Evolutionary conservation across 1,140 invertebrate genomes (phyloP), one percentile per base, ranked within the genome.

Genomic region (Drosophila funebris): DNA sequence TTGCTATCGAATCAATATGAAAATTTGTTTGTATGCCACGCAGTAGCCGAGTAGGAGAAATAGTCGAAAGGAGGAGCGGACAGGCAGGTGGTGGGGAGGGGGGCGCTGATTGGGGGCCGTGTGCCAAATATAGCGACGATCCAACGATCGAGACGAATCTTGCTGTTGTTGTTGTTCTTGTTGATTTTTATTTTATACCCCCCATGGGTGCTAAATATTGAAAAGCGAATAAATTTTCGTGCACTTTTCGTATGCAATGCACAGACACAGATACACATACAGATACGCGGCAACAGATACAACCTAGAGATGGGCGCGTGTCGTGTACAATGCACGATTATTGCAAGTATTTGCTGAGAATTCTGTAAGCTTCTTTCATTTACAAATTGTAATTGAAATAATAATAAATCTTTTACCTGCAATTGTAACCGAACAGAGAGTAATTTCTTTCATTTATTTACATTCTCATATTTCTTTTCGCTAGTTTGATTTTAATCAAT

Each of bases 121-220:
- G 41, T 33, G 61, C 70, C 70, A 73, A 73, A 73, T 73, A 73
- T 73, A 73, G 64, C 46, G 29, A 39, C 63, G 54, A 63, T 54
- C 64, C 54, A 39, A 61, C 66, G 39, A 61, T 24, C 48, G 48
- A 31, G 57, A 58, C 58, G 60, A 64, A 61, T 56, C 29, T 54
- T 31, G 39, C 8, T 18, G 11, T 24, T 44, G 43, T 68, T 56
- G 37, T 54, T 31, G 39, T 11, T 18, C 7, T 24, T 44, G 43
- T 39, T 60, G 53, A 46, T 69, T 29, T 77, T 57, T 77, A 76
- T 68, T 58, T 33, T 54, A 43, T 76, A 80, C 78, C 82, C 82
- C 82, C 82, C 82, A 78, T 87, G 82, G 83, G 82, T 87, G 82
- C 85, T 88, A 87, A 87, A 85, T 81, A 85, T 82, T 74, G 71